Base-by-base conservation (phyloP, 2,113 vertebrate species). In the Rhynchomys soricoides region DNA sequence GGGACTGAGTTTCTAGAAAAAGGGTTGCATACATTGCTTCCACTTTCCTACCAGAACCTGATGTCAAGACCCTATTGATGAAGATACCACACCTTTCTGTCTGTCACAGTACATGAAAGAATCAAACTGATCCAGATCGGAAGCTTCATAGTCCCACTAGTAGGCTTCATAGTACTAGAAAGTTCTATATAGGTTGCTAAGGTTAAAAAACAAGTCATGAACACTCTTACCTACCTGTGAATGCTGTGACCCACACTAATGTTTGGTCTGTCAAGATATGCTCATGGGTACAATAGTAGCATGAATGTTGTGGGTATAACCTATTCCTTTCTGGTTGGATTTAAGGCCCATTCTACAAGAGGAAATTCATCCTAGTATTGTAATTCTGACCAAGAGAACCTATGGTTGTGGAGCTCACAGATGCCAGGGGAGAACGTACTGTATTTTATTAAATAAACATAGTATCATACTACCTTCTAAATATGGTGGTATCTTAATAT, bases 1-100 rank as follows among this genome's bases (percentile, higher is more conserved):
- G 40, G 62, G 29, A 91, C 31, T 75, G 40, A 43, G 74, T 71
- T 96, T 85, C 34, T 81, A 16, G 71, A 94, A 86, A 86, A 75
- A 19, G 12, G 21, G 29, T 66, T 29, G 40, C 24, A 66, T 12
- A 66, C 59, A 66, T 66, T n/a, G 22, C 52, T 59, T 59, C n/a
- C 62, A 5, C n/a, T 40, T 26, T 57, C 12, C 37, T 40, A 59
- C 22, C n/a, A 82, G 79, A 59, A 59, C 50, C 9, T 40, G 79
- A 59, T 82, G 37, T 3, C 40, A 40, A 82, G 37, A 59, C n/a
- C 22, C 52, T 57, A 57, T n/a, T 57, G 52, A 12, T 82, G 79
- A 82, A 40, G 37, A 40, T n/a, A 57, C 21, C 34, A n/a, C 21
- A 40, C 11, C 34, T 37, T 57, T 40, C 57, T 37, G 10, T 40